phyloP scores from a whole-genome alignment of 2,113 vertebrate species.

The Periophthalmus modestus region DNA sequence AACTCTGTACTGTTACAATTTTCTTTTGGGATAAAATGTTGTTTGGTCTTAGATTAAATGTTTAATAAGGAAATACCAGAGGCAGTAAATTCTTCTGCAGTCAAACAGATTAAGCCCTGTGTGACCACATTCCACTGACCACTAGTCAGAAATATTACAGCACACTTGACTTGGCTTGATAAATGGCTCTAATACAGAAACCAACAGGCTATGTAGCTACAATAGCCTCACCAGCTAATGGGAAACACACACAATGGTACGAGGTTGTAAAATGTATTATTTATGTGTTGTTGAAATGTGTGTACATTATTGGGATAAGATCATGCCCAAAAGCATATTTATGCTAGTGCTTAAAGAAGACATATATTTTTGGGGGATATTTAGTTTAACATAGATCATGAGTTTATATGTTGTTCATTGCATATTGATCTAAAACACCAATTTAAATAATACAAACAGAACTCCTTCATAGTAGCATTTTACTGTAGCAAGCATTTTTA shows the following conservation, averaged over 20 bases:
- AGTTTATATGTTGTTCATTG: too few species aligned
- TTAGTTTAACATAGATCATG: too few species aligned
- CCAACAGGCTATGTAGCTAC: slow-evolving; percentile 9
- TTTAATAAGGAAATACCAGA: background rate
- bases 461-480: too few species aligned
- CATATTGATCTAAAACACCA: too few species aligned
- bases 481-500: too few species aligned
- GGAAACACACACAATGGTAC: background rate
- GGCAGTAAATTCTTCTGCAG: slow-evolving; percentile 32
- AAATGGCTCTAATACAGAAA: slow-evolving; percentile 39
- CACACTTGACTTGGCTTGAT: slow-evolving; percentile 35
- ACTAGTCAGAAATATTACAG: slow-evolving; percentile 40
- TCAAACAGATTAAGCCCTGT: slow-evolving; percentile 45
- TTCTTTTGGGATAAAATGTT: slow-evolving; percentile 10
- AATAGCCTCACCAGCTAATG: background rate
- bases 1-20: background rate
- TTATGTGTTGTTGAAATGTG: background rate
- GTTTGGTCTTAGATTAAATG: slow-evolving; percentile 2
- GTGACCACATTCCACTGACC: slow-evolving; percentile 63
- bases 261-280: background rate
- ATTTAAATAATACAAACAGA: too few species aligned
- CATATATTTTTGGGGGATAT: too few species aligned
- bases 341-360: background rate
- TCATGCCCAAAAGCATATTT: background rate
- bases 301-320: background rate